Conservation (phyloP, 64 coral and sea anemone genomes). For the Montipora efflorescens region DNA sequence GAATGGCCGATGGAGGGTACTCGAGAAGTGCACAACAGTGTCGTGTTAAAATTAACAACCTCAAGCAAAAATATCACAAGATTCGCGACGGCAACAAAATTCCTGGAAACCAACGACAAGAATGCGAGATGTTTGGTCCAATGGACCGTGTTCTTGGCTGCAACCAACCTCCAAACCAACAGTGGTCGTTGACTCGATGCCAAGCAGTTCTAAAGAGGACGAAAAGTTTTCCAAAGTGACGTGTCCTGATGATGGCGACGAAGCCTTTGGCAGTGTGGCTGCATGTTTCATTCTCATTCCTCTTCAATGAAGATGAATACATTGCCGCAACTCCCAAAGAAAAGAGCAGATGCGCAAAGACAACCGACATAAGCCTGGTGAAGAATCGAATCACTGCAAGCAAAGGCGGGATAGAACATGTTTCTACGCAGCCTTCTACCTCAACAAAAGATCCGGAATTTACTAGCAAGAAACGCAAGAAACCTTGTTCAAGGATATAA, state of each 20-base stretch:
- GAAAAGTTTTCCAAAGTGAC: not conserved
- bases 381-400: slow-evolving; percentile 8
- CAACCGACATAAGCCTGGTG: not conserved
- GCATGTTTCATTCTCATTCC: slow-evolving; percentile 5
- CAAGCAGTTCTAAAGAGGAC: slow-evolving; percentile 1
- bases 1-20: not conserved
- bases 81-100: not conserved
- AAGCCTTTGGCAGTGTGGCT: not conserved
- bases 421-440: slow-evolving; percentile 23
- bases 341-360: not conserved
- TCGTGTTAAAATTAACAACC: not conserved
- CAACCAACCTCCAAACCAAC: not conserved
- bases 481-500: slow-evolving; percentile 23
- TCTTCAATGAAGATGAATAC: not conserved
- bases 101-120: not conserved
- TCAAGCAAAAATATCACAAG: slow-evolving; percentile 1
- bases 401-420: slow-evolving; percentile 5
- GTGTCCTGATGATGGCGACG: not conserved
- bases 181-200: not conserved
- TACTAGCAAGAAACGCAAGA: slow-evolving; percentile 16
- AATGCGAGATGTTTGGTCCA: slow-evolving; percentile 1
- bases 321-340: not conserved
- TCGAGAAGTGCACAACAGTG: not conserved
- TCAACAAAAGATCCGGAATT: slow-evolving; percentile 7
- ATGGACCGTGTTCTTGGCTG: slow-evolving; percentile 19